These are phyloP conservation scores for Andricus grossulariae DNA, from an alignment of 1,140 invertebrate species.

Conservation along the genomic window DNA sequence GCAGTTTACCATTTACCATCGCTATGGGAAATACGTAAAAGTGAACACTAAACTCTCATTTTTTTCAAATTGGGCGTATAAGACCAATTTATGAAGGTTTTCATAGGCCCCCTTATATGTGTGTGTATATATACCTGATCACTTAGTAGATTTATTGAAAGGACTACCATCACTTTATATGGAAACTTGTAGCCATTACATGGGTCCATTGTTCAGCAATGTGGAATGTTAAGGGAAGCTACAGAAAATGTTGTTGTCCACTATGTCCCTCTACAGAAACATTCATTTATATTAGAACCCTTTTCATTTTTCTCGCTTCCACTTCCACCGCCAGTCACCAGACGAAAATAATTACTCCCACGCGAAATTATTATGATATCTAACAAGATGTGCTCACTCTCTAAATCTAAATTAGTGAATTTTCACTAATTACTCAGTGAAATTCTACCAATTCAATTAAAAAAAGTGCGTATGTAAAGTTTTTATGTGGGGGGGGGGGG, in stretches of 20 bases:
- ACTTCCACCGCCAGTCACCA: too few relatives aligned
- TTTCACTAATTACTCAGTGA: too few relatives aligned
- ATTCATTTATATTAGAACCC: neutral
- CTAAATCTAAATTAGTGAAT: too few relatives aligned
- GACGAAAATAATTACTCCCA: too few relatives aligned
- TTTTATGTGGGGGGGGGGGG: too few relatives aligned
- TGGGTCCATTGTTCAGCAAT: neutral
- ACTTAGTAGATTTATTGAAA: conserved; percentile 7
- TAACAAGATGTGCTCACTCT: too few relatives aligned
- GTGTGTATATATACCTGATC: neutral
- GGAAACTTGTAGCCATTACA: conserved; percentile 4
- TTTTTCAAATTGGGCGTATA: conserved; percentile 2
- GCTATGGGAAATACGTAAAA: conserved; percentile 19
- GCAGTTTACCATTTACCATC: neutral
- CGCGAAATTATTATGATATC: too few relatives aligned
- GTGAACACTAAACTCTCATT: neutral
- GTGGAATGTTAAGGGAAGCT: neutral
- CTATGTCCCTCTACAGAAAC: neutral
- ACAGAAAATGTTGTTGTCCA: neutral
- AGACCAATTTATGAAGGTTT: conserved; percentile 13
- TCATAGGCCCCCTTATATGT: neutral
- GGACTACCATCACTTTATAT: conserved; percentile 5
- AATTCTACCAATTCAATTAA: too few relatives aligned
- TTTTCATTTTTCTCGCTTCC: neutral
- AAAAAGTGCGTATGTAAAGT: too few relatives aligned